Evolutionary conservation across 1,140 invertebrate genomes (phyloP), one percentile per base, ranked within the genome.

Genomic region (Atopsyche davidsoni): DNA sequence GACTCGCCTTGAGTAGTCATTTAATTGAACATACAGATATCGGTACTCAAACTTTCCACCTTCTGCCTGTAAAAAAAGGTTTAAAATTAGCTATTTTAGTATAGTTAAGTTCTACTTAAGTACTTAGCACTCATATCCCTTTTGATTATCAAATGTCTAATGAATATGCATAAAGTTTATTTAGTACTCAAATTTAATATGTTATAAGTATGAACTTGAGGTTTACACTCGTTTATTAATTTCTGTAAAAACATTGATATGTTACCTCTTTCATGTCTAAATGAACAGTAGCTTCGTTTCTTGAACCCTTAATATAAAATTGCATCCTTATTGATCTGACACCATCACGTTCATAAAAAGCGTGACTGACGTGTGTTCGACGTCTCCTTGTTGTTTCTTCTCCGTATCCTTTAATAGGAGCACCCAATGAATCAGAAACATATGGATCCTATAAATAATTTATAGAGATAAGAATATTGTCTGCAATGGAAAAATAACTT

Each of bases 351-450:
- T 81, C 75, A 66, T 85, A 91, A 54, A 81, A 75, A 23, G 70
- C 68, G 73, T 91, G 85, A 51, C 86, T 90, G 54, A 70, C 83
- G 78, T 77, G 77, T 52, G 77, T 77, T 3, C 87, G 68, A 46
- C 89, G 74, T 34, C 92, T 82, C 57, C 90, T 74, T 23, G 83
- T 75, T 13, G 82, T 86, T 65, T 89, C 85, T 68, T 94, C 89
- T 2, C 91, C 91, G 68, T 81, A 91, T 21, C 85, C 87, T 68
- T 86, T 92, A 13, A 96, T 86, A n/a, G 90, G 90, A 54, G 82
- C 72, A 21, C 92, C 92, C 21, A 94, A 68, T 11, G 78, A 73
- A 71, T 92, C 83, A 53, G 81, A 73, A 22, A 94, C 70, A 60
- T 80, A 73, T 4, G 77, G 69, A 72, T 92, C 79, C 65, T 77